phyloP scores from a whole-genome alignment of 2,113 vertebrate genomes.

The Misgurnus anguillicaudatus region DNA sequence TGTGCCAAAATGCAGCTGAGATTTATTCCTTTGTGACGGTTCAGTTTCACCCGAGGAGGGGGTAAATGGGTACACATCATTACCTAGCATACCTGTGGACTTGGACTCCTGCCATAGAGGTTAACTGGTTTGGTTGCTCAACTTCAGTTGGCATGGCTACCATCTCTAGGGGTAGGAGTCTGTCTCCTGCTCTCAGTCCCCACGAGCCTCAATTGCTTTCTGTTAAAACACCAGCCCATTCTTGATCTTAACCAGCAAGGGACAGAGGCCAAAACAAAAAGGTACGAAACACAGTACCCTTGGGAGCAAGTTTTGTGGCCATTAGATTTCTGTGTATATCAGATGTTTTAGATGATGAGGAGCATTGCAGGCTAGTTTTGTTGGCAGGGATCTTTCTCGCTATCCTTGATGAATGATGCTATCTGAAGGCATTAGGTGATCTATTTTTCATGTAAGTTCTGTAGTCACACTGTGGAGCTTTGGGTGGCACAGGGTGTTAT shows the following conservation, averaged over 20 bases:
- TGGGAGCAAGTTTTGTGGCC: not conserved
- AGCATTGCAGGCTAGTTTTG: not conserved
- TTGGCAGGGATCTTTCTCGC: slow-evolving; percentile 49
- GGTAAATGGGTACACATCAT: slow-evolving; percentile 62
- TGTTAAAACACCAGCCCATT: slow-evolving; percentile 57
- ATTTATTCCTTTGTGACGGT: slow-evolving; percentile 58
- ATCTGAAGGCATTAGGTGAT: slow-evolving; percentile 76
- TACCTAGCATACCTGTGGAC: slow-evolving; percentile 64
- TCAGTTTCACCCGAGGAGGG: slow-evolving; percentile 55
- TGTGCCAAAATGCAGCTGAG: slow-evolving; percentile 32
- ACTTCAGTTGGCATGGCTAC: slow-evolving; percentile 70
- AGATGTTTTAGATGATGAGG: slow-evolving; percentile 14
- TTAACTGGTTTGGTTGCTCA: slow-evolving; percentile 69
- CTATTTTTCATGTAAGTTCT: slow-evolving; percentile 75
- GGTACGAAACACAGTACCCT: slow-evolving; percentile 1
- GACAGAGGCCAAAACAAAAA: not conserved
- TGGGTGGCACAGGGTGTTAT: slow-evolving; percentile 47
- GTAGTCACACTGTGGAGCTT: slow-evolving; percentile 52
- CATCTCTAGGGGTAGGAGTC: slow-evolving; percentile 61
- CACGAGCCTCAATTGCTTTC: slow-evolving; percentile 54
- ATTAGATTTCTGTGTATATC: slow-evolving; percentile 1
- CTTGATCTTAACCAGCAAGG: slow-evolving; percentile 17
- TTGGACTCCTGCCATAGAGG: slow-evolving; percentile 66
- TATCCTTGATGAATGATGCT: slow-evolving; percentile 76
- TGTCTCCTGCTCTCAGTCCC: slow-evolving; percentile 46